A percentile compares a stretch with the other conserved stretches of the same genome.
Evolutionary conservation across 1,140 invertebrate species (phyloP).

Genomic region (Panulirus ornatus): DNA sequence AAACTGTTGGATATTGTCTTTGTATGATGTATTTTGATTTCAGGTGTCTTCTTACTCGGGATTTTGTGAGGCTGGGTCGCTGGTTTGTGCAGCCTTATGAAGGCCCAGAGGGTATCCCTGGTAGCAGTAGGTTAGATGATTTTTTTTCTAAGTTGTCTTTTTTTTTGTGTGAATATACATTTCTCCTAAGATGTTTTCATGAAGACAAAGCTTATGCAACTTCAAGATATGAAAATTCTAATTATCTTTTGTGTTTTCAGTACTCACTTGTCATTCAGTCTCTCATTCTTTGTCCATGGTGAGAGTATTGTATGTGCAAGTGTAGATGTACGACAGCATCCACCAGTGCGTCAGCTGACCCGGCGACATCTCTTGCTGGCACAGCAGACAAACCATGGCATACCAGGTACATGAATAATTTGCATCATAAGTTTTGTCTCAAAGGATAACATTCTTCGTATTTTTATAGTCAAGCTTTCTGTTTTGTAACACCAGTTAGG

Average conservation of each 20-base stretch:
- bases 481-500: not conserved
- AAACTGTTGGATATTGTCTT: too few species aligned
- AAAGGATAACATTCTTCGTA: not conserved
- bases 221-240: not conserved
- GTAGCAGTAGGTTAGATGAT: conserved; percentile 83
- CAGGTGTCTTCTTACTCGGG: conserved; percentile 93
- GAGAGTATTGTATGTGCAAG: conserved; percentile 98
- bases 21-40: too few species aligned
- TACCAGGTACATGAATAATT: conserved; percentile 58
- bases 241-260: conserved; percentile 77
- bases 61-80: conserved; percentile 96
- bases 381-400: conserved; percentile 61
- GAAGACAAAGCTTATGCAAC: not conserved
- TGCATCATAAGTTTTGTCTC: not conserved
- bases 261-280: conserved; percentile 94
- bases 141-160: not conserved
- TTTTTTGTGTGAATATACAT: not conserved
- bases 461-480: not conserved
- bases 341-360: conserved; percentile 90
- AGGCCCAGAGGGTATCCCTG: conserved; percentile 76
- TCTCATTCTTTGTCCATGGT: conserved; percentile 98
- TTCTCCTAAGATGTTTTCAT: not conserved
- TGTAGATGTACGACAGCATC: conserved; percentile 96
- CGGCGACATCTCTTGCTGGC: conserved; percentile 87
- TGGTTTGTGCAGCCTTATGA: conserved; percentile 97